These are phyloP conservation scores for Mormyrus proboscirostris DNA, from an alignment of 2,797 vertebrate species.

Conservation along the genomic window DNA sequence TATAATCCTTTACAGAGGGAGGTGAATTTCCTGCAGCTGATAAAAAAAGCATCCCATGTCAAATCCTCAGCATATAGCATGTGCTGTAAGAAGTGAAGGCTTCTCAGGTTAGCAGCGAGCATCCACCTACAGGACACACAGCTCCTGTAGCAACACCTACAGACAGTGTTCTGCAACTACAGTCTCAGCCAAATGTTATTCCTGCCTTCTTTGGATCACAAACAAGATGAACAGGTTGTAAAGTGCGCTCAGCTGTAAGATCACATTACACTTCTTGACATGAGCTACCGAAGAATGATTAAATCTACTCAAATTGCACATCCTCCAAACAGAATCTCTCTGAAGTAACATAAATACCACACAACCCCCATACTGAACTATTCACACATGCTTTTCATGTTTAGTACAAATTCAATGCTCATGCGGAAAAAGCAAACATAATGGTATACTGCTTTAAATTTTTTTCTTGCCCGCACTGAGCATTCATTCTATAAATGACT, in stretches of 20 bases:
- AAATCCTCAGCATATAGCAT: conserved; percentile 30
- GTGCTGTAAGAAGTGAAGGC: conserved; percentile 29
- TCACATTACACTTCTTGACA: conserved; percentile 11
- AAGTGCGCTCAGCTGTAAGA: conserved; percentile 55
- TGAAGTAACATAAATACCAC: not conserved
- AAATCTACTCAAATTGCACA: not conserved
- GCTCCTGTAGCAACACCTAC: conserved; percentile 54
- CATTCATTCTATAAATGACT: not conserved
- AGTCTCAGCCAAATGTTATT: conserved; percentile 33
- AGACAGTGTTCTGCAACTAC: conserved; percentile 37
- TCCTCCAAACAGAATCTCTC: not conserved
- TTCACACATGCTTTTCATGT: not conserved
- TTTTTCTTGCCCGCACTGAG: not conserved
- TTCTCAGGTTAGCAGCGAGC: conserved; percentile 30
- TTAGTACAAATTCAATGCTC: not conserved
- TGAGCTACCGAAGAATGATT: not conserved
- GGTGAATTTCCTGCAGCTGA: conserved; percentile 15
- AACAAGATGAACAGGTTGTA: conserved; percentile 49
- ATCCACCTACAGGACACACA: conserved; percentile 50
- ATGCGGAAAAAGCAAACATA: not conserved
- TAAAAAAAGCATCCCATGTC: conserved; percentile 11
- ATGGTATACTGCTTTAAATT: not conserved
- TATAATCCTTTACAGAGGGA: conserved; percentile 27
- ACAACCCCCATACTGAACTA: not conserved
- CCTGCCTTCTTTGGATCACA: conserved; percentile 31